A percentile compares a stretch with the other conserved stretches of the same genome.
Evolutionary conservation across 2,113 vertebrate species (phyloP).

Genomic region (Alosa alosa): DNA sequence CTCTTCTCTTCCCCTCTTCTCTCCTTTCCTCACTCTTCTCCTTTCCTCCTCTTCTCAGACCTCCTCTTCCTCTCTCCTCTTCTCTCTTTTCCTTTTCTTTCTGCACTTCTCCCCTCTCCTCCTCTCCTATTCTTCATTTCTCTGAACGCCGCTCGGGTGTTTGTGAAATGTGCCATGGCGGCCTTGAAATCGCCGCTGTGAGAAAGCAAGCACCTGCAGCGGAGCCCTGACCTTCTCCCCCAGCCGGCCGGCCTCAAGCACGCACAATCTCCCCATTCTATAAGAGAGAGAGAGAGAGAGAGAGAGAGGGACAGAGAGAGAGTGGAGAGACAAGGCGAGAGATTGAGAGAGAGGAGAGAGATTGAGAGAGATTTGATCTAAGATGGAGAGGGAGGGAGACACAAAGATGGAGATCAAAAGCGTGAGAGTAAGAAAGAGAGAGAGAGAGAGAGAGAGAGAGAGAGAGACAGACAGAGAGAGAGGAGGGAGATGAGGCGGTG

Average conservation of each 20-base stretch:
- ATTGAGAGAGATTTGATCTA: not conserved
- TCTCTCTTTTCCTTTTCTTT: not conserved
- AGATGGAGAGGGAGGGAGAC: too few relatives aligned
- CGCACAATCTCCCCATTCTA: slow-evolving; percentile 25
- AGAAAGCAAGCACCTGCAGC: slow-evolving; percentile 69
- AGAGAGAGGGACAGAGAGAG: not conserved
- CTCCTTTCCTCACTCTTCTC: not conserved
- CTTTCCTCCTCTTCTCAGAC: not conserved
- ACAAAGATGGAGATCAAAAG: not conserved
- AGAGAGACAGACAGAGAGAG: not conserved
- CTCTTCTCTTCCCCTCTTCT: not conserved
- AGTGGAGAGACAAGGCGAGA: not conserved
- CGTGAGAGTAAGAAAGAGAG: too few relatives aligned
- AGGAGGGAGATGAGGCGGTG: not conserved
- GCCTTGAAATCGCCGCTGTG: slow-evolving; percentile 72
- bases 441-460: not conserved
- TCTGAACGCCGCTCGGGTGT: slow-evolving; percentile 22
- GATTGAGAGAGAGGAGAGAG: not conserved
- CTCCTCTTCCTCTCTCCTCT: too few relatives aligned
- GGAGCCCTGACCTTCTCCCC: slow-evolving; percentile 47
- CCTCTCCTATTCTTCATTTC: not conserved
- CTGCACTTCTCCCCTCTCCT: not conserved
- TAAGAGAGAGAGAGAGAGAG: not conserved
- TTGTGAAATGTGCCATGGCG: slow-evolving; percentile 66
- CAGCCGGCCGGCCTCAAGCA: slow-evolving; percentile 30